Evolutionary conservation across 1,140 invertebrate genomes (phyloP).

Genomic region (Zophobas morio): DNA sequence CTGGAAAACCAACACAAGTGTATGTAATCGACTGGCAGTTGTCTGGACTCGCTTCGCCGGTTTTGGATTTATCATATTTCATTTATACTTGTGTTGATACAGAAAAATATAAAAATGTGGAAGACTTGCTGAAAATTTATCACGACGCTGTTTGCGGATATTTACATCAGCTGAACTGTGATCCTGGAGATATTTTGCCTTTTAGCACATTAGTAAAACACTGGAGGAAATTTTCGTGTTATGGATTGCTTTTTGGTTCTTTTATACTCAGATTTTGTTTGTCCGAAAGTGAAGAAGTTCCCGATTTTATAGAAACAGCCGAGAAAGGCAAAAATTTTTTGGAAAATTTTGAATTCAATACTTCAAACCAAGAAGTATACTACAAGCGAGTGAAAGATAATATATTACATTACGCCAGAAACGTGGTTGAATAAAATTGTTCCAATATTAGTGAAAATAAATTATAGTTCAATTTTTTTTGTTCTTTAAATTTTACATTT

Average conservation of each 20-base stretch:
- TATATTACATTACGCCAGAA: neutral
- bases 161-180: neutral
- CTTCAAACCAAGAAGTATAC: neutral
- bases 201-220: slow-evolving; percentile 9
- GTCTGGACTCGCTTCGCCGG: neutral
- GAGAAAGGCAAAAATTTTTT: slow-evolving; percentile 18
- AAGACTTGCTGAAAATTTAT: slow-evolving; percentile 25
- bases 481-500: no score
- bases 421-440: neutral
- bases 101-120: slow-evolving; percentile 15
- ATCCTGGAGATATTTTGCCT: neutral
- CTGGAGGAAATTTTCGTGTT: slow-evolving; percentile 61
- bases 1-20: slow-evolving; percentile 12
- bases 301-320: slow-evolving; percentile 34
- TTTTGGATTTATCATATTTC: slow-evolving; percentile 24
- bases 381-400: neutral
- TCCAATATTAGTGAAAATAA: no score
- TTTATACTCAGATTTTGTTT: slow-evolving; percentile 59
- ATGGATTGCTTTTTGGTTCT: slow-evolving; percentile 63
- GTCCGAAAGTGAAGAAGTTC: slow-evolving; percentile 19
- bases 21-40: slow-evolving; percentile 34
- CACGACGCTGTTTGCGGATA: neutral
- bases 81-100: slow-evolving; percentile 21
- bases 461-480: no score
- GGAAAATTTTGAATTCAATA: neutral